Base-by-base conservation (phyloP, 2,797 vertebrate species). In the Mormyrus hasselquistii region DNA sequence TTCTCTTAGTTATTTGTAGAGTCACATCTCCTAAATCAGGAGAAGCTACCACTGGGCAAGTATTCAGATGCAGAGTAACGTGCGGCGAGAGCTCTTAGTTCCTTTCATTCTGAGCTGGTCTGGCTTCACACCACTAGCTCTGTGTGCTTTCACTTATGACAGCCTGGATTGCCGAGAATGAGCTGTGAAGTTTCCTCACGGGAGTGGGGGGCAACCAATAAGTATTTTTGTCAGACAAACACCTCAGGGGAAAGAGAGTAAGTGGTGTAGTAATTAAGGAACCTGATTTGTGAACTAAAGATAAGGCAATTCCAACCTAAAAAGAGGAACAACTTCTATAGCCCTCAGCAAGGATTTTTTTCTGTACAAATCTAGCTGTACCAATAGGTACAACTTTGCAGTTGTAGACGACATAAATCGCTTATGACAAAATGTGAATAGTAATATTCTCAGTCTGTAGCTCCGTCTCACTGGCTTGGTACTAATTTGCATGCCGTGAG, bases 271-370 rank as follows among this genome's bases (percentile, higher is more conserved):
- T 85, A 85, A 85, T 85, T 85, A 85, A 85, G 47, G 49, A 85
- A 85, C 49, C 49, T 85, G 82, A 83, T 50, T 50, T 83, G 44
- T 83, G 79, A 83, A 83, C 41, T 49, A 22, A 83, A 49, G 82
- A 85, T 85, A 29, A 50, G 47, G 41, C 38, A 47, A 7, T 47
- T 47, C 47, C 76, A 82, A 47, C 41, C 41, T 82, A n/a, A 82
- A 82, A 82, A 47, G 8, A 82, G 76, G 76, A 47, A 82, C 41
- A 47, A 82, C 19, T 44, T 82, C 38, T 82, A 19, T 47, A 47
- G 76, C 76, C 76, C 38, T 82, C 41, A 82, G 76, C 76, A 82
- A 82, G 7, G 76, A 82, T 82, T 82, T 82, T n/a, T 82, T 47
- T 47, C 41, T 73, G 69, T 73, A 73, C 4, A 73, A 73, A 73